phyloP scores from a whole-genome alignment of 2,888 invertebrate genomes.

The Plagodis dolabraria region DNA sequence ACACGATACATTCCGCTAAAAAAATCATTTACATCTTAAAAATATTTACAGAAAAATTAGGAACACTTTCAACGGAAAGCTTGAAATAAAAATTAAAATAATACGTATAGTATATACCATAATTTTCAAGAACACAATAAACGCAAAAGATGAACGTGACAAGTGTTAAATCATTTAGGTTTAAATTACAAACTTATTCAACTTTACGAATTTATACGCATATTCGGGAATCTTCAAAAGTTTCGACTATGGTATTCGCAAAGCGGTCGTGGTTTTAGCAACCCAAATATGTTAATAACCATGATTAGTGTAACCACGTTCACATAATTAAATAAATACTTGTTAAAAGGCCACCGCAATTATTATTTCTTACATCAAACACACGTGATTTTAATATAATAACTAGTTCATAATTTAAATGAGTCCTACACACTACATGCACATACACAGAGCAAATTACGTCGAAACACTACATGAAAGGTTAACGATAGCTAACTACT shows the following conservation, averaged over 20 bases:
- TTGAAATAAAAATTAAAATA: conserved; percentile 28
- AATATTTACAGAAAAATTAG: conserved; percentile 39
- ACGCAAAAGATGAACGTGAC: conserved; percentile 1
- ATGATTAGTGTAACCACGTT: not conserved
- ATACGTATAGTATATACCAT: conserved; percentile 27
- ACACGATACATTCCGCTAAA: conserved; percentile 46
- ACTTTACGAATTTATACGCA: too few species aligned
- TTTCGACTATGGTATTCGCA: too few species aligned
- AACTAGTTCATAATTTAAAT: conserved; percentile 35
- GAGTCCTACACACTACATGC: conserved; percentile 51
- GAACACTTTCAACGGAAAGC: conserved; percentile 24
- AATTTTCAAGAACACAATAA: conserved; percentile 5
- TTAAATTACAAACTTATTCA: too few species aligned
- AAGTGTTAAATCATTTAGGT: not conserved
- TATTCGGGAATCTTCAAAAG: too few species aligned
- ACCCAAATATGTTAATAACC: too few species aligned
- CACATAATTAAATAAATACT: not conserved
- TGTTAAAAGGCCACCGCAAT: conserved; percentile 49
- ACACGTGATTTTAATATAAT: conserved; percentile 34
- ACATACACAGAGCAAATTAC: conserved; percentile 42
- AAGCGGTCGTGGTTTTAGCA: too few species aligned
- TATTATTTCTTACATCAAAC: conserved; percentile 36
- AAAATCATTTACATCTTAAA: conserved; percentile 51
- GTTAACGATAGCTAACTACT: conserved; percentile 5
- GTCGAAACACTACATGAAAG: conserved; percentile 35